Conservation (phyloP, 2,797 vertebrate genomes). For the Clarias pachynema region DNA sequence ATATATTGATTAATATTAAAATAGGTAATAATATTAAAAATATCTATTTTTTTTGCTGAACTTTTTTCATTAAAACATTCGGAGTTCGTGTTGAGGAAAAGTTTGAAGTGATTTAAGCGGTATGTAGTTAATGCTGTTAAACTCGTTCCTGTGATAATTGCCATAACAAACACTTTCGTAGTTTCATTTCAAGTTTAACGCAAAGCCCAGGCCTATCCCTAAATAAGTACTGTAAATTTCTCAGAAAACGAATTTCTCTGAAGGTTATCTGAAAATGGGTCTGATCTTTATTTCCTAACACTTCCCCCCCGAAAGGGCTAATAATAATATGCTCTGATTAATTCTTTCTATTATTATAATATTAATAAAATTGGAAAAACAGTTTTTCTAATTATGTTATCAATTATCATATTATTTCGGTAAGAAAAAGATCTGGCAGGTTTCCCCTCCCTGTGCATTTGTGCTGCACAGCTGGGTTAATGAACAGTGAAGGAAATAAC, state of each 20-base stretch:
- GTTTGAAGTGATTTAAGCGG: slow-evolving; percentile 41
- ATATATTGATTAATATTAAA: background rate
- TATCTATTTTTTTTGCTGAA: too few species aligned
- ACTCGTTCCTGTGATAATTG: slow-evolving; percentile 61
- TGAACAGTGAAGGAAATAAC: slow-evolving; percentile 65
- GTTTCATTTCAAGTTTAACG: slow-evolving; percentile 22
- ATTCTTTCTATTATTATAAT: background rate
- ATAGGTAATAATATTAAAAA: background rate
- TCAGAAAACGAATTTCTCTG: background rate
- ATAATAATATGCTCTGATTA: background rate
- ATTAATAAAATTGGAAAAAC: background rate
- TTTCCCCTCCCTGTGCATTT: slow-evolving; percentile 10
- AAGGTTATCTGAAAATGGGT: too few species aligned
- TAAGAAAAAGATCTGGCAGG: slow-evolving; percentile 18
- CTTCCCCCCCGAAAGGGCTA: background rate
- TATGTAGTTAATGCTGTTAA: slow-evolving; percentile 69
- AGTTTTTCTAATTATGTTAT: background rate
- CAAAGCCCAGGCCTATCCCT: background rate
- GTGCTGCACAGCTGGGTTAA: slow-evolving; percentile 57
- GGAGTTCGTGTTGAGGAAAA: background rate
- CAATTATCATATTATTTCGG: background rate
- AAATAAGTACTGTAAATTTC: background rate
- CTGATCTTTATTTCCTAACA: background rate
- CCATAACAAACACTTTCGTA: background rate
- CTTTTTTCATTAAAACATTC: background rate